Conservation (phyloP, 2,797 vertebrate genomes). For the Dermochelys coriacea region DNA sequence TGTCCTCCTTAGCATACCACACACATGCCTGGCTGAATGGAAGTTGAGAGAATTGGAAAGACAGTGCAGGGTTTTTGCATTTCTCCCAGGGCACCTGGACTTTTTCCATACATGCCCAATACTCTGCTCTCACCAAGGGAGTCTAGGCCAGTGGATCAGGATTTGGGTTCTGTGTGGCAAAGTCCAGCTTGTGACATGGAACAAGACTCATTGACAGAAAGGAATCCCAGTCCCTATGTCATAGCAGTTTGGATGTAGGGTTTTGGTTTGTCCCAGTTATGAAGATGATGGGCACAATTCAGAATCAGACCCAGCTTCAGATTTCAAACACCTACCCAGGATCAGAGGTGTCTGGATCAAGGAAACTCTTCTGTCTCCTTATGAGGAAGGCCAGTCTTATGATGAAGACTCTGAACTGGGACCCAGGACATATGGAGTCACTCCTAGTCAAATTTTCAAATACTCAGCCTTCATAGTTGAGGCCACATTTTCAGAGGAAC, state of each 20-base stretch:
- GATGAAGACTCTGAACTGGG: background rate
- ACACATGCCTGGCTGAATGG: background rate
- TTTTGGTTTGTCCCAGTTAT: background rate
- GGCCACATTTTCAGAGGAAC: background rate
- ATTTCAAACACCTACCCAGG: background rate
- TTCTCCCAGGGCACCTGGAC: background rate
- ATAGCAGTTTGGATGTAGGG: background rate
- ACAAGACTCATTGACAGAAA: background rate
- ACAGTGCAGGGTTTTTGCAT: background rate
- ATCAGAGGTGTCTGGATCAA: background rate
- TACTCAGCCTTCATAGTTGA: background rate
- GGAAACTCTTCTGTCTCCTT: background rate
- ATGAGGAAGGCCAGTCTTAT: background rate
- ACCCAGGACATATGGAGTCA: background rate
- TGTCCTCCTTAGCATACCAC: background rate
- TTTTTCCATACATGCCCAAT: background rate
- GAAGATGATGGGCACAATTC: background rate
- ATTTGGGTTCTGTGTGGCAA: background rate
- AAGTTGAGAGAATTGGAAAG: background rate
- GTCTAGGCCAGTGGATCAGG: background rate
- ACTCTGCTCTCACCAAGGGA: background rate
- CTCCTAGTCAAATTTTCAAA: background rate
- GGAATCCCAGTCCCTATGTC: background rate
- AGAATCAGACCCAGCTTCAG: background rate
- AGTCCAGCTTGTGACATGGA: background rate